Evolutionary conservation across 2,888 invertebrate genomes (phyloP).

Genomic region (Caenorhabditis plicata): DNA sequence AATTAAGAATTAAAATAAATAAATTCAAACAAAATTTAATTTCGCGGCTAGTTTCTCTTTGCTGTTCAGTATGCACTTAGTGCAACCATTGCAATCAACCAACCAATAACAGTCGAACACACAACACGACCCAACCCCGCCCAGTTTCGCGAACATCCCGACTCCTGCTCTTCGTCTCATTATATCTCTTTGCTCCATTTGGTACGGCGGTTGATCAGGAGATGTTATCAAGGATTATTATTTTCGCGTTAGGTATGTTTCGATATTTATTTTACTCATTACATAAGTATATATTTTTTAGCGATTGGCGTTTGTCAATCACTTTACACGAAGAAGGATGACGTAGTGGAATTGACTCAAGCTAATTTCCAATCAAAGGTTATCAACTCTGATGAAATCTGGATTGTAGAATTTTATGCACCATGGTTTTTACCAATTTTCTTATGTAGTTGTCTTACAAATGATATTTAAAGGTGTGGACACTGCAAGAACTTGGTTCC

Average conservation of each 20-base stretch:
- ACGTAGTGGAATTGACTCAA: conserved; percentile 82
- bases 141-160: conserved; percentile 12
- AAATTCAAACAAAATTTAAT: no score
- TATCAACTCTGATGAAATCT: conserved; percentile 80
- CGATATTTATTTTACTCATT: conserved; percentile 7
- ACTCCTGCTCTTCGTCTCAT: conserved; percentile 18
- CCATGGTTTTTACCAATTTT: conserved; percentile 77
- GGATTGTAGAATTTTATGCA: conserved; percentile 94
- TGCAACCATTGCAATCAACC: no score
- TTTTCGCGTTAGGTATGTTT: conserved; percentile 1
- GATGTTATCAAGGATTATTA: not conserved
- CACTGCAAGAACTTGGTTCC: conserved; percentile 82
- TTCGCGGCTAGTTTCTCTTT: no score
- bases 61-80: no score
- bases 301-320: conserved; percentile 21
- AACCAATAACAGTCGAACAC: conserved; percentile 25
- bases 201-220: not conserved
- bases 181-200: not conserved
- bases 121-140: conserved; percentile 2
- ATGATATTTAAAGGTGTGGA: conserved; percentile 70
- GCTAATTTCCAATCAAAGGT: conserved; percentile 85
- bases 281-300: conserved; percentile 5
- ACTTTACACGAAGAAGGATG: conserved; percentile 58
- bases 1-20: no score
- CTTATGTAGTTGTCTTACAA: conserved; percentile 2